Percentiles rank a stretch among this genome's conserved stretches.
phyloP scores from a whole-genome alignment of 2,888 invertebrate genomes.

The Drosophila nr. fundita region DNA sequence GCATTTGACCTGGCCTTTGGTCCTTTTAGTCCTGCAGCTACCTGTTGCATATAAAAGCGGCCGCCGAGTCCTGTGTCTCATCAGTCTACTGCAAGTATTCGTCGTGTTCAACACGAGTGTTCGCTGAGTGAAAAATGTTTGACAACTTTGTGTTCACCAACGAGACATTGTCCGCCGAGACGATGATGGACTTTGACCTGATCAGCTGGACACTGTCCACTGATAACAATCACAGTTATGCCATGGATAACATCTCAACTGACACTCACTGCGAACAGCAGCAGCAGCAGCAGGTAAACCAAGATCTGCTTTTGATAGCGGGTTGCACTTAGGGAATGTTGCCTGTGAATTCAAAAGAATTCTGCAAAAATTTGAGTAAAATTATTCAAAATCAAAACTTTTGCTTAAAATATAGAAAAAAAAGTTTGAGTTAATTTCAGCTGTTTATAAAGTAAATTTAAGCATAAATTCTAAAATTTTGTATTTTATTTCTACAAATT shows the following conservation, averaged over 20 bases:
- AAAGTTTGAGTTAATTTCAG: background rate
- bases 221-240: background rate
- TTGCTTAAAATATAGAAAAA: no score
- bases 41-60: conserved; percentile 60
- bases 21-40: conserved; percentile 1
- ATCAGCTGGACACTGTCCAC: conserved; percentile 57
- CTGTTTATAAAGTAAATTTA: no score
- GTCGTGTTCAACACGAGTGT: conserved; percentile 64
- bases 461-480: no score
- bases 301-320: background rate
- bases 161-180: conserved; percentile 64
- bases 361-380: no score
- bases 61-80: background rate
- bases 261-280: conserved; percentile 21
- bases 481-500: conserved; percentile 4
- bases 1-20: background rate
- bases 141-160: conserved; percentile 63
- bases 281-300: conserved; percentile 41
- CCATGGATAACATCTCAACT: conserved; percentile 44
- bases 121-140: conserved; percentile 62
- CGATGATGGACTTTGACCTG: conserved; percentile 76
- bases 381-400: background rate
- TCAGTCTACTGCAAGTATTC: conserved; percentile 68
- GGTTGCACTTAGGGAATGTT: background rate
- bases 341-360: background rate